phyloP scores from a whole-genome alignment of 2,888 invertebrate genomes.

The Argyresthia goedartella region DNA sequence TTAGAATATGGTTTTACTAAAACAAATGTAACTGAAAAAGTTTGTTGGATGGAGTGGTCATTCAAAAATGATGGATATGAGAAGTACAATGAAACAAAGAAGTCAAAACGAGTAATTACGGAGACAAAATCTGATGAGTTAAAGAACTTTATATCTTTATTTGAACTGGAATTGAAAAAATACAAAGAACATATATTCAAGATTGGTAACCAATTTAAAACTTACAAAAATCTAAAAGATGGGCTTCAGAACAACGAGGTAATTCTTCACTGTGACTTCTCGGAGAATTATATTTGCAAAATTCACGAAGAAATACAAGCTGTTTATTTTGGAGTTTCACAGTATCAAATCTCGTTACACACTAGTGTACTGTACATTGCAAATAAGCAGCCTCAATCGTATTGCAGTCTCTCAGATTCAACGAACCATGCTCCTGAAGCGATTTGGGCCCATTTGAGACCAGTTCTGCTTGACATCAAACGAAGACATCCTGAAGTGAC shows the following conservation, averaged over 20 bases:
- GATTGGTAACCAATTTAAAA: not conserved
- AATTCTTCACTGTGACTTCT: not conserved
- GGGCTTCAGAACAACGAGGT: not conserved
- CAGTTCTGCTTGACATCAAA: not conserved
- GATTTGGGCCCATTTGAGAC: conserved; percentile 8
- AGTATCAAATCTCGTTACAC: conserved; percentile 1
- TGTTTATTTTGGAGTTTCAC: not conserved
- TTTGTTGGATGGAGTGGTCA: not conserved
- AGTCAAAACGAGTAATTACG: not conserved
- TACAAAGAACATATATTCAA: not conserved
- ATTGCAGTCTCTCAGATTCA: not conserved
- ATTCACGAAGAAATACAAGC: not conserved
- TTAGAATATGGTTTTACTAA: not conserved
- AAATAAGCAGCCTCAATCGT: not conserved
- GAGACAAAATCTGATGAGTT: not conserved
- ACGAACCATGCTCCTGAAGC: conserved; percentile 2
- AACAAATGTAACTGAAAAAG: not conserved
- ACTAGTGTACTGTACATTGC: conserved; percentile 1
- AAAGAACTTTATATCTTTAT: not conserved
- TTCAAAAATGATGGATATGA: not conserved
- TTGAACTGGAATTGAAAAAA: not conserved
- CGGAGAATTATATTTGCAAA: conserved; percentile 1
- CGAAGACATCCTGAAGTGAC: too few species aligned
- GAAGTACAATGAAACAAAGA: not conserved
- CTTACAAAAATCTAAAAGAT: not conserved